Percentiles rank a stretch among this genome's conserved stretches.
Conservation (phyloP, 2,888 invertebrate species). For the Sphinx pinastri region DNA sequence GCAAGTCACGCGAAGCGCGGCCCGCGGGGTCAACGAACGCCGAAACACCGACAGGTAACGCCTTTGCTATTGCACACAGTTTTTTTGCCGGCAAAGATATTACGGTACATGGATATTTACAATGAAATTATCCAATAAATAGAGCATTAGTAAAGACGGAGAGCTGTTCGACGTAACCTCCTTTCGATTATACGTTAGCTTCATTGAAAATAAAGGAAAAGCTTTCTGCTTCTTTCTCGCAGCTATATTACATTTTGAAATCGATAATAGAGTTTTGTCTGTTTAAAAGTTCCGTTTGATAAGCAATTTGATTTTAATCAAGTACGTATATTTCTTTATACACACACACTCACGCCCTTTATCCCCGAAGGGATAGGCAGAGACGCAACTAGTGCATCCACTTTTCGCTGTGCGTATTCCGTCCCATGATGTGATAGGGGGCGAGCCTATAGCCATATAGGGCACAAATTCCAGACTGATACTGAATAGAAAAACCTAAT, state of each 20-base stretch:
- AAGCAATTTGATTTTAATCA: not conserved
- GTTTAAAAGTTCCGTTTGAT: too few species aligned
- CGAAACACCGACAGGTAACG: constrained; percentile 36
- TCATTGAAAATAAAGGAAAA: not conserved
- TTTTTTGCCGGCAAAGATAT: constrained; percentile 28
- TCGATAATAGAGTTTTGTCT: too few species aligned
- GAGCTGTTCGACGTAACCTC: not conserved
- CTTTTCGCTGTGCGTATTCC: too few species aligned
- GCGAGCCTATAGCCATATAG: too few species aligned
- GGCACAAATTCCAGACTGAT: too few species aligned
- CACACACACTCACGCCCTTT: too few species aligned
- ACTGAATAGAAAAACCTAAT: too few species aligned
- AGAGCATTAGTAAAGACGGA: constrained; percentile 1
- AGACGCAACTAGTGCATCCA: too few species aligned
- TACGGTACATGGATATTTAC: constrained; percentile 27
- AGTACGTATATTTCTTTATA: too few species aligned
- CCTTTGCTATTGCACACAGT: constrained; percentile 26
- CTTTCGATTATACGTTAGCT: not conserved
- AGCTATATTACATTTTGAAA: not conserved
- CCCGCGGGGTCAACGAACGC: constrained; percentile 38
- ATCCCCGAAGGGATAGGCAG: too few species aligned
- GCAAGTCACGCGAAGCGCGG: constrained; percentile 37
- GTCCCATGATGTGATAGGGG: too few species aligned
- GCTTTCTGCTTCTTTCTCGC: not conserved
- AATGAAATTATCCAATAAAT: constrained; percentile 28